These are phyloP conservation scores for Uropetala carovei DNA, from an alignment of 2,888 invertebrate species.

Conservation along the genomic window DNA sequence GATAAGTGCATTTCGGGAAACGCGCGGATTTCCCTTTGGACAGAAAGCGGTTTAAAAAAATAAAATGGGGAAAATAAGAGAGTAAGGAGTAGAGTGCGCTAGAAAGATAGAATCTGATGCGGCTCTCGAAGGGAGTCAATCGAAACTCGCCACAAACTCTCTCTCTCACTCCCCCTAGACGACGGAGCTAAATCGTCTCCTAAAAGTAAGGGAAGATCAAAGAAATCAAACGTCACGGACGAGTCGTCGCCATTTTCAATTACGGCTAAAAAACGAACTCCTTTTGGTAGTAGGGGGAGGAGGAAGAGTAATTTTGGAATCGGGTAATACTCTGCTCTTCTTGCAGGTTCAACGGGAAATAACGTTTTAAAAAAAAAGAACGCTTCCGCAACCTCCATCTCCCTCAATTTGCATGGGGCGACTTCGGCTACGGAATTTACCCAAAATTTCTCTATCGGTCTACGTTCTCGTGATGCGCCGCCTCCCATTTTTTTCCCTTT, in stretches of 20 bases:
- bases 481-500: background rate
- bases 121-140: background rate
- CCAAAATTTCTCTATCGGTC: background rate
- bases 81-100: background rate
- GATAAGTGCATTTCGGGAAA: background rate
- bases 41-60: background rate
- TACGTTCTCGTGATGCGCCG: background rate
- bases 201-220: background rate
- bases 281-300: background rate
- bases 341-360: background rate
- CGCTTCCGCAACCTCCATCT: too few species aligned
- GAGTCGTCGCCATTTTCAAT: constrained; percentile 24
- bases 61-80: background rate
- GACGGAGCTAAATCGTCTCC: too few species aligned
- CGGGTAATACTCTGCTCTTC: constrained; percentile 15
- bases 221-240: constrained; percentile 1
- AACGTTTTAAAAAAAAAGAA: too few species aligned
- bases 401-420: constrained; percentile 12
- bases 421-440: background rate
- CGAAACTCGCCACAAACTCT: background rate
- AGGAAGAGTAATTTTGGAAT: background rate
- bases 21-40: background rate
- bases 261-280: background rate
- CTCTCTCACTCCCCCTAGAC: background rate
- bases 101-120: background rate